Percentiles rank a stretch among this genome's conserved stretches.
These are phyloP conservation scores for Emys orbicularis DNA, from an alignment of 2,797 vertebrate genomes.

Conservation along the genomic window DNA sequence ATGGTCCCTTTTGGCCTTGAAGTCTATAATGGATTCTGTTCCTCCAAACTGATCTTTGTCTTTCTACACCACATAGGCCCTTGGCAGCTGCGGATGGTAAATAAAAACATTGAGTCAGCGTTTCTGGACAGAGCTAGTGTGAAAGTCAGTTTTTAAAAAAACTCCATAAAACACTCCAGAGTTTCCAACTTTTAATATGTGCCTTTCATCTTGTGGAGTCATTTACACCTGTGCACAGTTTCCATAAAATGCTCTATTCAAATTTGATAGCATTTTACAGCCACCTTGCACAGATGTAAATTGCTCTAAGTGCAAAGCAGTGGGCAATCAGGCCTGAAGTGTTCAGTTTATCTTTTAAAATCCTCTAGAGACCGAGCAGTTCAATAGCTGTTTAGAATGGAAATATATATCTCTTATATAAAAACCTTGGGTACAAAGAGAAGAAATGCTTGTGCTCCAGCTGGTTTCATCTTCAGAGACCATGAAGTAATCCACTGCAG, in stretches of 20 bases:
- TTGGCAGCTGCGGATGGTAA: neutral
- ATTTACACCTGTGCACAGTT: neutral
- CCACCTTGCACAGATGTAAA: slow-evolving; percentile 19
- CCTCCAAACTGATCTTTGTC: neutral
- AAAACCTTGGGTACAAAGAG: neutral
- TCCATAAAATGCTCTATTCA: neutral
- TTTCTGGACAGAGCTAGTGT: slow-evolving; percentile 4
- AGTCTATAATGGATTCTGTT: neutral
- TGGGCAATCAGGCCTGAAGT: slow-evolving; percentile 8
- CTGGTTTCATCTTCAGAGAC: neutral
- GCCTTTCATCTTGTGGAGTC: neutral
- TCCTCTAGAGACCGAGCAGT: neutral
- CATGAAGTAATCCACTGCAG: neutral
- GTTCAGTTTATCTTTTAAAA: slow-evolving; percentile 18
- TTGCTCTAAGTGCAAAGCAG: neutral
- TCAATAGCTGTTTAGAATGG: neutral
- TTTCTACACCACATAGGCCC: slow-evolving; percentile 12
- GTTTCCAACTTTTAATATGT: neutral
- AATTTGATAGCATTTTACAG: slow-evolving; percentile 31
- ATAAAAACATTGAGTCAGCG: neutral
- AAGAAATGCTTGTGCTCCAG: neutral
- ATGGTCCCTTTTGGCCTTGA: neutral
- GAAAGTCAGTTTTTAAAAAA: neutral
- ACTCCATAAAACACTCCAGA: neutral
- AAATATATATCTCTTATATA: neutral